Base-by-base conservation (phyloP, 2,888 invertebrate genomes). In the Phorcus lineatus region DNA sequence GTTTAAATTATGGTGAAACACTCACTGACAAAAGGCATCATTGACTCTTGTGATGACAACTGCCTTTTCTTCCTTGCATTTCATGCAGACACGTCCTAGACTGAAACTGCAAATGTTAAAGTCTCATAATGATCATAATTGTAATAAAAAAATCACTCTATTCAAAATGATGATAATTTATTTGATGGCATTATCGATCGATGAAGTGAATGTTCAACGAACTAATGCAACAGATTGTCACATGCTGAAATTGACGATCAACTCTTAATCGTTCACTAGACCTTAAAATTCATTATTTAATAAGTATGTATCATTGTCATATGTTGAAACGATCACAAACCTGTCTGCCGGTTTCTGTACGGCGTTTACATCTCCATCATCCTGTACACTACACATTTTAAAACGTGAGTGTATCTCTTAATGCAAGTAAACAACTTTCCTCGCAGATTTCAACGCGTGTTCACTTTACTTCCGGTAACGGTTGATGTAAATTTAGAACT, bases 21-120 rank as follows among this genome's bases (percentile, higher is more conserved):
- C 86, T 85, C 86, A 92, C 92, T 87, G 87, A 85, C 92, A 92
- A 81, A 91, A 89, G 28, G 91, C 88, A 88, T 92, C 92, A 82
- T 90, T 88, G 19, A 90, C 88, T 79, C 92, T 82, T 6, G 91
- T 91, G 6, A 91, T 84, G 24, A 92, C 86, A n/a, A 90, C 83
- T 1, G 91, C 88, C 36, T 87, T 82, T 55, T 89, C 85, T 77
- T 87, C 81, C 55, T 86, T 87, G 83, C 92, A 92, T 82, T 92
- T 92, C 88, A 92, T 88, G 82, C 92, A 92, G 54, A 82, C 80
- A 81, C 86, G 85, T 0, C 80, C 85, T 11, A 31, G 24, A 76
- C 28, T 28, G 53, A 1, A 54, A 55, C 47, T 47, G 47, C 4
- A 11, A 47, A 67, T n/a, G 17, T 19, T 6, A n/a, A 22, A 67